Evolutionary conservation across 1,140 invertebrate species (phyloP).

Genomic region (Zelostemma sp.): DNA sequence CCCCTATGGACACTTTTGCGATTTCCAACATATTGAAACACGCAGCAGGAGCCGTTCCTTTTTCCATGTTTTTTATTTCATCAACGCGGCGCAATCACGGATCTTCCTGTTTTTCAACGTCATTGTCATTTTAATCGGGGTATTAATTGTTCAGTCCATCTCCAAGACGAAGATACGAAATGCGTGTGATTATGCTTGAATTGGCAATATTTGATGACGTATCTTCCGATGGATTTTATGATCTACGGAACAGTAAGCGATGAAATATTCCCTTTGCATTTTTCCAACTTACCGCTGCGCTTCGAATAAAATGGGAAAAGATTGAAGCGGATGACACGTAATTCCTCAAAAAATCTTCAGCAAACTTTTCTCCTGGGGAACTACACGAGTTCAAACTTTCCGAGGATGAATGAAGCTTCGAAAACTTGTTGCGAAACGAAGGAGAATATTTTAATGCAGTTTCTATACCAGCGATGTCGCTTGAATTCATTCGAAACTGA

Average conservation of each 20-base stretch:
- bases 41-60: slow-evolving; percentile 7
- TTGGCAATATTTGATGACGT: no score
- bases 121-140: no score
- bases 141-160: no score
- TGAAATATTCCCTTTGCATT: neutral
- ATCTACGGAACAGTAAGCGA: no score
- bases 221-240: no score
- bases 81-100: neutral
- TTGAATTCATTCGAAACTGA: no score
- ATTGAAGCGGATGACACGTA: neutral
- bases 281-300: neutral
- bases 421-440: neutral
- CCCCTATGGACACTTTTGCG: slow-evolving; percentile 52
- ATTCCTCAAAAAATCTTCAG: neutral
- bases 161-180: no score
- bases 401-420: neutral
- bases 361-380: neutral
- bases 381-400: neutral
- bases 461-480: no score
- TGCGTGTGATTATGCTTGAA: no score
- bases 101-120: neutral
- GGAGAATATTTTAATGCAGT: no score
- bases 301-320: neutral
- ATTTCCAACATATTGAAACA: slow-evolving; percentile 53
- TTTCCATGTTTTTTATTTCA: slow-evolving; percentile 1